Conservation (phyloP, 2,888 invertebrate genomes). For the Mythimna ferrago region DNA sequence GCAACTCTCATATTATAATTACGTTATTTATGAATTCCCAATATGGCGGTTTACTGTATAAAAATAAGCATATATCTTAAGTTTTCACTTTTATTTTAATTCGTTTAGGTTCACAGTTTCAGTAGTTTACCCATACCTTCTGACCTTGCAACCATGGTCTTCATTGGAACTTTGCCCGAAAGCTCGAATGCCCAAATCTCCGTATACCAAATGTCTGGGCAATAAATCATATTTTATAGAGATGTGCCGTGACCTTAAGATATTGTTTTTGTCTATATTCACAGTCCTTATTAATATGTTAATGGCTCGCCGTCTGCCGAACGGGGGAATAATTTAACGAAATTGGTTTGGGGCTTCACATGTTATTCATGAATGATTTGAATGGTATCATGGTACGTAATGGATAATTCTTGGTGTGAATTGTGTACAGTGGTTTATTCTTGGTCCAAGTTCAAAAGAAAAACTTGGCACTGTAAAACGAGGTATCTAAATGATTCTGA, state of each 20-base stretch:
- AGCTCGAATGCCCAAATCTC: slow-evolving; percentile 56
- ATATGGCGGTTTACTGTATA: too few species aligned
- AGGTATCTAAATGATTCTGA: not conserved
- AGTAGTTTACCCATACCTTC: not conserved
- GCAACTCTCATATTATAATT: too few species aligned
- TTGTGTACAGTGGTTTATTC: slow-evolving; percentile 4
- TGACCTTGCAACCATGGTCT: slow-evolving; percentile 46
- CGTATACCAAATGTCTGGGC: slow-evolving; percentile 29
- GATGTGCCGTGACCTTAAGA: slow-evolving; percentile 48
- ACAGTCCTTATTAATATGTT: slow-evolving; percentile 56
- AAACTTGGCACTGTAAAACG: not conserved
- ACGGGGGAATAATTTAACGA: slow-evolving; percentile 43
- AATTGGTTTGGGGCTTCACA: slow-evolving; percentile 52
- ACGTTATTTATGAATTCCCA: too few species aligned
- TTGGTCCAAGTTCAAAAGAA: slow-evolving; percentile 24
- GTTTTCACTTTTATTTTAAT: too few species aligned
- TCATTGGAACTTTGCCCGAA: slow-evolving; percentile 63
- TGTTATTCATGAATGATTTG: slow-evolving; percentile 41
- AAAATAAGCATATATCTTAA: too few species aligned
- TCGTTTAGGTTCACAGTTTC: slow-evolving; percentile 21
- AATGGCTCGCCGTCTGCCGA: slow-evolving; percentile 45
- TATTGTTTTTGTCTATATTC: slow-evolving; percentile 57
- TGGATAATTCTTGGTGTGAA: slow-evolving; percentile 21
- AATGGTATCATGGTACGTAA: slow-evolving; percentile 25
- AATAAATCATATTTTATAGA: slow-evolving; percentile 59